Percentiles rank a stretch among this genome's conserved stretches.
Conservation (phyloP, 2,113 vertebrate genomes). For the Pygathrix nemaeus region DNA sequence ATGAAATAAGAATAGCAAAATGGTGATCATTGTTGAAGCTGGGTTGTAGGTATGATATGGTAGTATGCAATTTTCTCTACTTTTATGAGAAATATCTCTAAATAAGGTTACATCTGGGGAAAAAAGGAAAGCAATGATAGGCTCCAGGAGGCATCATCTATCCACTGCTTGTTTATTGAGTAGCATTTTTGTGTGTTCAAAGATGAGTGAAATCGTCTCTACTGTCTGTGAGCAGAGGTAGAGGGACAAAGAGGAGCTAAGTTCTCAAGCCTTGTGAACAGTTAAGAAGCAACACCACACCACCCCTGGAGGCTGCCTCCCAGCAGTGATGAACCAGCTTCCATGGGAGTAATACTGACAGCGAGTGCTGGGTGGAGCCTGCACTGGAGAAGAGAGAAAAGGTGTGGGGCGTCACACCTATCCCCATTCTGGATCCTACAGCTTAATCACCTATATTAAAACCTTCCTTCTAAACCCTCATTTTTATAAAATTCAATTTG, state of each 20-base stretch:
- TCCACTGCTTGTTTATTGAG: not conserved
- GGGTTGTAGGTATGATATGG: not conserved
- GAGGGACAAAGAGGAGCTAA: not conserved
- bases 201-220: not conserved
- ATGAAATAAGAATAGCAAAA: not conserved
- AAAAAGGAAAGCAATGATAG: not conserved
- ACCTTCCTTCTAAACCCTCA: not conserved
- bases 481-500: not conserved
- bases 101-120: not conserved
- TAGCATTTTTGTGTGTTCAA: not conserved
- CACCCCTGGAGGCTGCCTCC: not conserved
- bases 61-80: not conserved
- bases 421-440: not conserved
- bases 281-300: not conserved
- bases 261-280: accelerated
- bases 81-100: not conserved
- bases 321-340: not conserved
- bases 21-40: not conserved
- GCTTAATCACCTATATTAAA: not conserved
- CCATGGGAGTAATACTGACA: accelerated
- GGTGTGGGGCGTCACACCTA: accelerated
- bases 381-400: not conserved
- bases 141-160: too few species aligned
- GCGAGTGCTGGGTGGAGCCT: not conserved
- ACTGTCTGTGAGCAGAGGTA: not conserved